phyloP scores from a whole-genome alignment of 2,797 vertebrate genomes.

The Carduelis carduelis region DNA sequence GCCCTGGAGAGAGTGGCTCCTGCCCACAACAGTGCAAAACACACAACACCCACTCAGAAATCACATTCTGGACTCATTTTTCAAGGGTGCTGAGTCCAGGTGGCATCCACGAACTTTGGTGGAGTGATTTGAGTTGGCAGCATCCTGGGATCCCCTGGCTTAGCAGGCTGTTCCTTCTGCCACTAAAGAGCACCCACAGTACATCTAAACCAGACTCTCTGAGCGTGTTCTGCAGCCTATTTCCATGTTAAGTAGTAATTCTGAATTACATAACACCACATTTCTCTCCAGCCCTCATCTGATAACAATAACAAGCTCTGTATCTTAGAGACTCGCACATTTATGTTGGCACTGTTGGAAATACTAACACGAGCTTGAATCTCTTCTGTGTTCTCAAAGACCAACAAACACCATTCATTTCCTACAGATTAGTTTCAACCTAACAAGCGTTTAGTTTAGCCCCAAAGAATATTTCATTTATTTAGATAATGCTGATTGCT shows the following conservation, averaged over 20 bases:
- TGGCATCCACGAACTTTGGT: neutral
- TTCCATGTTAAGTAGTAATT: constrained; percentile 24
- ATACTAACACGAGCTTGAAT: constrained; percentile 67
- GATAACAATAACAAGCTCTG: constrained; percentile 73
- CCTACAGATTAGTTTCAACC: constrained; percentile 73
- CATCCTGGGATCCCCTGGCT: neutral
- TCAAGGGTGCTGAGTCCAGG: neutral
- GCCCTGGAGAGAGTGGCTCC: neutral
- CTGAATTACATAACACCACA: constrained; percentile 28
- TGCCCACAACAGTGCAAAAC: neutral
- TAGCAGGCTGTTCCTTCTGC: neutral
- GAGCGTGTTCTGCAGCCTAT: constrained; percentile 2
- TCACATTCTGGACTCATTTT: neutral
- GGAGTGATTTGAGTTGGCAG: neutral
- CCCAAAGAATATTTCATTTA: constrained; percentile 78
- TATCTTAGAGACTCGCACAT: constrained; percentile 67
- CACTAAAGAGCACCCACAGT: neutral
- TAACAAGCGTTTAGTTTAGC: constrained; percentile 71
- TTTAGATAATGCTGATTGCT: constrained; percentile 76
- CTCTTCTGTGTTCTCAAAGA: constrained; percentile 71
- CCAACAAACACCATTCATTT: constrained; percentile 76
- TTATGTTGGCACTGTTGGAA: constrained; percentile 69
- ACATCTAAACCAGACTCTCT: neutral
- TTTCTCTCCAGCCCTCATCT: constrained; percentile 56
- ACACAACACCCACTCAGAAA: neutral